A percentile compares a stretch with the other conserved stretches of the same genome.
phyloP scores from a whole-genome alignment of 2,797 vertebrate genomes.

The Rousettus madagascariensis region DNA sequence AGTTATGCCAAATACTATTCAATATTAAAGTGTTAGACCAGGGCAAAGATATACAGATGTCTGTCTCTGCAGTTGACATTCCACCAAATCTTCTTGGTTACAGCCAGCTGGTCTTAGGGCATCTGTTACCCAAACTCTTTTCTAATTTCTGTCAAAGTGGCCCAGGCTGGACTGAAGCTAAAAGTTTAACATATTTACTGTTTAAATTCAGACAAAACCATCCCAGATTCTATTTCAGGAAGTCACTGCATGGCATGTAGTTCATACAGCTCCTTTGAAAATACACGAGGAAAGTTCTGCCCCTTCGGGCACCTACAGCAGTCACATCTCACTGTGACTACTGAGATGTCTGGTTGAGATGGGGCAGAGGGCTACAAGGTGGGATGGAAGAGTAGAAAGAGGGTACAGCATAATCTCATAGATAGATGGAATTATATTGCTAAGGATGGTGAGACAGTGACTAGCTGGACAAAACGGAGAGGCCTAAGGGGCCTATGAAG shows the following conservation, averaged over 20 bases:
- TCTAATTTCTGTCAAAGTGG: background rate
- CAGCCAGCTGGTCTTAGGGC: background rate
- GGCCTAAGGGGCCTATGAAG: background rate
- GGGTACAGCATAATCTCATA: background rate
- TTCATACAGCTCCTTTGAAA: background rate
- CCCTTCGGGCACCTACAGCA: background rate
- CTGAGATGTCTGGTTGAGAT: background rate
- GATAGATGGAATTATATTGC: background rate
- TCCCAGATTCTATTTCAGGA: background rate
- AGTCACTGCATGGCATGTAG: background rate
- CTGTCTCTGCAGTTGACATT: background rate
- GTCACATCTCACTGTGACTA: background rate
- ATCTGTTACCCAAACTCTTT: background rate
- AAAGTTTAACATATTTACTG: background rate
- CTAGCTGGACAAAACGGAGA: background rate
- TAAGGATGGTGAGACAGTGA: background rate
- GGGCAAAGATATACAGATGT: background rate
- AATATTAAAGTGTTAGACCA: constrained; percentile 30
- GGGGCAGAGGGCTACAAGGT: background rate
- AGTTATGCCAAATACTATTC: constrained; percentile 29
- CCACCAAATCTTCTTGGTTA: background rate
- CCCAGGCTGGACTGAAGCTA: background rate
- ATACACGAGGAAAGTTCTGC: background rate
- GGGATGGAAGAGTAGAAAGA: background rate
- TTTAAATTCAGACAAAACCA: background rate